Evolutionary conservation across 1,140 invertebrate genomes (phyloP).

Genomic region (Schmidtea mediterranea): DNA sequence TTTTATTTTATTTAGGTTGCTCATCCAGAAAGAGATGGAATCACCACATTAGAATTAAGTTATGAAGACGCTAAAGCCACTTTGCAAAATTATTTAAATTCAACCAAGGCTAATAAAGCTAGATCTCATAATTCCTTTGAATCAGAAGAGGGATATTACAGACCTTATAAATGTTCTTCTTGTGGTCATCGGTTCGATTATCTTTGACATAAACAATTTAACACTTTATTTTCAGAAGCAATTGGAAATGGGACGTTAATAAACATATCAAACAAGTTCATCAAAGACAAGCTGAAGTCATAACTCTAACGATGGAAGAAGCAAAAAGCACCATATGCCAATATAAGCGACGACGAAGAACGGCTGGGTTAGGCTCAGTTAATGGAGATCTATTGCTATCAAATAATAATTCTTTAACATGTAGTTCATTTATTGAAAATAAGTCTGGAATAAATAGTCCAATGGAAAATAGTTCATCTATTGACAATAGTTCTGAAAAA

Average conservation of each 20-base stretch:
- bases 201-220: slow-evolving; percentile 16
- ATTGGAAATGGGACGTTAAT: slow-evolving; percentile 56
- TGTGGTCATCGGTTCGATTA: slow-evolving; percentile 73
- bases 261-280: slow-evolving; percentile 60
- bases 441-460: slow-evolving; percentile 1
- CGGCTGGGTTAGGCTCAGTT: too few species aligned
- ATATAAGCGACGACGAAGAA: slow-evolving; percentile 4
- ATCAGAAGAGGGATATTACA: slow-evolving; percentile 3
- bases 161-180: slow-evolving; percentile 71
- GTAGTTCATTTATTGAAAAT: slow-evolving; percentile 10
- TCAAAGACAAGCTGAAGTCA: slow-evolving; percentile 40
- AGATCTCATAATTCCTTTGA: neutral
- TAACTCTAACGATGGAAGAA: slow-evolving; percentile 63
- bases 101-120: neutral
- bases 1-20: slow-evolving; percentile 1
- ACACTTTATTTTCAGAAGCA: slow-evolving; percentile 23
- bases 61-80: slow-evolving; percentile 3
- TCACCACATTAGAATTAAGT: neutral
- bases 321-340: slow-evolving; percentile 15
- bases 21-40: neutral
- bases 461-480: neutral
- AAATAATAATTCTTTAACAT: slow-evolving; percentile 1
- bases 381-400: too few species aligned
- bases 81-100: neutral
- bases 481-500: slow-evolving; percentile 2